Evolutionary conservation across 2,113 vertebrate species (phyloP).

Genomic region (Sula dactylatra): DNA sequence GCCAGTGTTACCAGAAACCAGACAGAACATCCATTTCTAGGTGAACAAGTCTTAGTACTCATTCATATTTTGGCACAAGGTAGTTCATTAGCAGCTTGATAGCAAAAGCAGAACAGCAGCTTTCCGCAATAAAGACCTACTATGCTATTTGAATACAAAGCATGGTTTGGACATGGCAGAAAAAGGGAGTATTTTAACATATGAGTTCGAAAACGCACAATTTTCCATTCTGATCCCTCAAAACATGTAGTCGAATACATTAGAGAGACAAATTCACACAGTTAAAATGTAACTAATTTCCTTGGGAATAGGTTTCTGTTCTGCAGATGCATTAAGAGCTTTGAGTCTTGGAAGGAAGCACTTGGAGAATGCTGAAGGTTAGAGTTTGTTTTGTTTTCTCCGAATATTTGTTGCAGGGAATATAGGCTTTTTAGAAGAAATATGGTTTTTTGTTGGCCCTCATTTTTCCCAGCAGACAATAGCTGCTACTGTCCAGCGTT

Average conservation of each 20-base stretch:
- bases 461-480: conserved; percentile 54
- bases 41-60: not conserved
- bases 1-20: not conserved
- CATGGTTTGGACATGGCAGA: not conserved
- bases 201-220: not conserved
- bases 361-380: not conserved
- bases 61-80: not conserved
- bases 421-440: conserved; percentile 11
- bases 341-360: not conserved
- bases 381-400: conserved; percentile 26
- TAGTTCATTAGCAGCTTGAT: not conserved
- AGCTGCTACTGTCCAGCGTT: conserved; percentile 69
- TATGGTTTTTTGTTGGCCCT: conserved; percentile 32
- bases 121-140: not conserved
- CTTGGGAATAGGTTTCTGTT: not conserved
- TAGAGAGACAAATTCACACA: not conserved
- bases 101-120: not conserved
- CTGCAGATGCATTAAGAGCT: not conserved
- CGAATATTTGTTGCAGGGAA: not conserved
- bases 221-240: not conserved
- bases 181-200: not conserved
- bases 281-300: not conserved
- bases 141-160: not conserved
- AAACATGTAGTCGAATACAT: not conserved
- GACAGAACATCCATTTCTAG: not conserved